Percentiles rank a stretch among this genome's conserved stretches.
These are phyloP conservation scores for Trachurus trachurus DNA, from an alignment of 2,797 vertebrate species.

Conservation along the genomic window DNA sequence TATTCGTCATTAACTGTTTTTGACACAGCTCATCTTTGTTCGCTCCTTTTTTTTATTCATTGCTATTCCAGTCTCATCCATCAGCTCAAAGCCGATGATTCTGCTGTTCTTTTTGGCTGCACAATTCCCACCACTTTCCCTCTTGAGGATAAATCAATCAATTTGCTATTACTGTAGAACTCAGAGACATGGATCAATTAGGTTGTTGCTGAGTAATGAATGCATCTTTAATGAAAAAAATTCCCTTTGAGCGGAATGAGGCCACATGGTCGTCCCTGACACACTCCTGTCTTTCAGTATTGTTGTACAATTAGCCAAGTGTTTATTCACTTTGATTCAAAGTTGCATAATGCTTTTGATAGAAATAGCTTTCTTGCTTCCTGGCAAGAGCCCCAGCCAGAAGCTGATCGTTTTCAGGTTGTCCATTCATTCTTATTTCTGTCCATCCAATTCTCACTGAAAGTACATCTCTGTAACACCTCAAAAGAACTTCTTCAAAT, in stretches of 20 bases:
- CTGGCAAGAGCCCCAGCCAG: too few species aligned
- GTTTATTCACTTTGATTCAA: neutral
- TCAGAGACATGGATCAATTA: constrained; percentile 83
- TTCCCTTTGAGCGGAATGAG: constrained; percentile 31
- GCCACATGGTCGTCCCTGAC: constrained; percentile 28
- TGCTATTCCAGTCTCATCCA: constrained; percentile 63
- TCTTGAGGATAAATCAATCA: constrained; percentile 81
- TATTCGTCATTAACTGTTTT: constrained; percentile 63
- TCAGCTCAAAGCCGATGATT: constrained; percentile 67
- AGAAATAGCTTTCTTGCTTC: neutral
- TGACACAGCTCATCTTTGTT: constrained; percentile 61
- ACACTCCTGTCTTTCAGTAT: constrained; percentile 19
- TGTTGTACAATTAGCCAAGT: neutral
- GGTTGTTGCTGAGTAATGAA: constrained; percentile 83
- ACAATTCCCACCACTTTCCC: constrained; percentile 67
- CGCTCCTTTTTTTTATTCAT: constrained; percentile 44
- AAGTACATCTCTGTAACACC: too few species aligned
- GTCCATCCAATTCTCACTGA: too few species aligned
- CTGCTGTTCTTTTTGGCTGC: constrained; percentile 62
- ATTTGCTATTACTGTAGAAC: constrained; percentile 84
- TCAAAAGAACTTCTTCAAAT: too few species aligned
- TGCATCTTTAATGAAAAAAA: constrained; percentile 72
- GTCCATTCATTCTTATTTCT: too few species aligned
- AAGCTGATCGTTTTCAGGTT: too few species aligned
- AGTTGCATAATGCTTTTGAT: neutral